A percentile compares a stretch with the other conserved stretches of the same genome.
These are phyloP conservation scores for Anarhynchus alexandrinus DNA, from an alignment of 2,113 vertebrate species.

Conservation along the genomic window DNA sequence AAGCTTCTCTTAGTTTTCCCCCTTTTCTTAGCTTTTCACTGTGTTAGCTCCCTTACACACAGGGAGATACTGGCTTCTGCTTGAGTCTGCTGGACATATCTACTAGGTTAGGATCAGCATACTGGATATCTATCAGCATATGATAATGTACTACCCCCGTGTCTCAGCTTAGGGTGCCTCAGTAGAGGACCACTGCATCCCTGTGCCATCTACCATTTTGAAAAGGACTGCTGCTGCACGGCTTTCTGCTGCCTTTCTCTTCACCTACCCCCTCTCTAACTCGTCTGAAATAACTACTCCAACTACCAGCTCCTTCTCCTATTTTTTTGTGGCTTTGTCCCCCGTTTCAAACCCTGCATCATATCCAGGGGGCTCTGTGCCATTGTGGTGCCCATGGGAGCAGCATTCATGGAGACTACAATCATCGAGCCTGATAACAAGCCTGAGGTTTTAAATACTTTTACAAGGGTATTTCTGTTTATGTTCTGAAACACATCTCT, in stretches of 20 bases:
- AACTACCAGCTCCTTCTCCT: background rate
- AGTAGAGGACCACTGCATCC: background rate
- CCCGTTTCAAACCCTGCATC: background rate
- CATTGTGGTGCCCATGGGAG: background rate
- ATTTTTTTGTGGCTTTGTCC: background rate
- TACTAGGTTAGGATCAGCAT: background rate
- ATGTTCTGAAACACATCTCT: background rate
- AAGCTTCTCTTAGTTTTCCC: background rate
- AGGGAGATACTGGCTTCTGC: background rate
- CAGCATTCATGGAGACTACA: background rate
- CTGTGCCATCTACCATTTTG: background rate
- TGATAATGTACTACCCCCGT: rapidly evolving
- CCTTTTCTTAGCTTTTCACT: background rate
- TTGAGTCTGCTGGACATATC: background rate
- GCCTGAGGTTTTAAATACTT: background rate
- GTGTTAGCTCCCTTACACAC: background rate
- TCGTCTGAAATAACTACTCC: background rate
- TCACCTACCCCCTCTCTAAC: background rate
- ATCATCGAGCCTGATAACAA: background rate
- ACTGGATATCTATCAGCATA: background rate
- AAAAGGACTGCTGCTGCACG: background rate
- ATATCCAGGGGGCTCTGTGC: background rate
- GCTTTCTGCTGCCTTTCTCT: background rate
- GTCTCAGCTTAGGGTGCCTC: background rate
- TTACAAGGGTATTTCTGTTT: background rate